These are phyloP conservation scores for Psilopogon haemacephalus DNA, from an alignment of 2,113 vertebrate species.

Conservation along the genomic window DNA sequence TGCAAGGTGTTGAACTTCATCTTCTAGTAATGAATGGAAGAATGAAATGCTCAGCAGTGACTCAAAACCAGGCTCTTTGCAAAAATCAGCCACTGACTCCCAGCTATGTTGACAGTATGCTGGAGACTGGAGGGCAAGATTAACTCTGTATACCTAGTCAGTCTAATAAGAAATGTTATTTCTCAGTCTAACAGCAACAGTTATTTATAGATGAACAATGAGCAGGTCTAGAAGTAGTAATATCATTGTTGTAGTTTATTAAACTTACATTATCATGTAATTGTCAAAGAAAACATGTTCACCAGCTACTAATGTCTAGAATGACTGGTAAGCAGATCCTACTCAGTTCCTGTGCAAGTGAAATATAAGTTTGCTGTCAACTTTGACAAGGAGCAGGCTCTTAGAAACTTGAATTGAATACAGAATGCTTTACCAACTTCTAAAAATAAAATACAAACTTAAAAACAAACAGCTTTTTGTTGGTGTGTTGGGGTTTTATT, in stretches of 20 bases:
- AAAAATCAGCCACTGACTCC: constrained; percentile 9
- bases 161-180: neutral
- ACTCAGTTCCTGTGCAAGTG: neutral
- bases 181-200: neutral
- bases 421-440: neutral
- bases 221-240: neutral
- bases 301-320: neutral
- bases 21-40: neutral
- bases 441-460: constrained; percentile 8
- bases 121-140: constrained; percentile 32
- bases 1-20: neutral
- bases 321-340: neutral
- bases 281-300: neutral
- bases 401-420: neutral
- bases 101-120: constrained; percentile 40
- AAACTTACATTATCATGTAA: neutral
- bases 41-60: constrained; percentile 25
- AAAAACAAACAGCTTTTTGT: neutral
- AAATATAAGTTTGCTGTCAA: neutral
- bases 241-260: neutral
- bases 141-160: constrained; percentile 16
- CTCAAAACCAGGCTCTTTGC: constrained; percentile 27
- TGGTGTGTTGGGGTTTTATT: neutral
- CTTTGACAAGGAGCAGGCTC: neutral
- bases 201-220: neutral